Conservation (phyloP, 2,113 vertebrate genomes). For the Narcine bancroftii region DNA sequence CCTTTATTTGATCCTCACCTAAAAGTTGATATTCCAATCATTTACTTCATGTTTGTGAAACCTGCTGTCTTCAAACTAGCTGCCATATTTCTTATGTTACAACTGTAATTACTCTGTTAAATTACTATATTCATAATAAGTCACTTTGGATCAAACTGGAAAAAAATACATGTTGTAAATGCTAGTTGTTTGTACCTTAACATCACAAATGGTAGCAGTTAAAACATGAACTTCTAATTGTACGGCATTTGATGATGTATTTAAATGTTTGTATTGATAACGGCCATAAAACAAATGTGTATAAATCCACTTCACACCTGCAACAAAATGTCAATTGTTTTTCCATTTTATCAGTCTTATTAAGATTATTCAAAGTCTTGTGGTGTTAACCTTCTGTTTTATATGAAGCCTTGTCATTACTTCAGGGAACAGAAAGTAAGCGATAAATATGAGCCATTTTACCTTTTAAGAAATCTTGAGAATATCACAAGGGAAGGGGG, state of each 20-base stretch:
- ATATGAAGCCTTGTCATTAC: neutral
- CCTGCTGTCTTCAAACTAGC: neutral
- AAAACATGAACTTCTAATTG: neutral
- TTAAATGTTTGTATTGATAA: neutral
- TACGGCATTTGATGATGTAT: neutral
- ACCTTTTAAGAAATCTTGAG: neutral
- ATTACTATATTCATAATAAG: neutral
- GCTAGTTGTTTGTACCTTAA: neutral
- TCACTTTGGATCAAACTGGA: neutral
- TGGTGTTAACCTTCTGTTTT: neutral
- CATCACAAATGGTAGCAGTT: neutral
- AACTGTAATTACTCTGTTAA: constrained; percentile 6
- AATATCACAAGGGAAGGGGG: neutral
- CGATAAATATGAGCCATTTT: neutral
- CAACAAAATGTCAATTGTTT: neutral
- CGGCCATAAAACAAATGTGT: neutral
- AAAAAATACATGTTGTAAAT: neutral
- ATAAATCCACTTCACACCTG: no score
- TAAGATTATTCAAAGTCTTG: neutral
- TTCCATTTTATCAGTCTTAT: neutral
- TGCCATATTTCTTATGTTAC: neutral
- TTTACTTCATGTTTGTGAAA: constrained; percentile 32
- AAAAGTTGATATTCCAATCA: neutral
- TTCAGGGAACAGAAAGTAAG: neutral
- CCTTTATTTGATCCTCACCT: neutral